Evolutionary conservation across 2,888 invertebrate genomes (phyloP), one percentile per base, ranked within the genome.

Genomic region (Acleris sparsana): DNA sequence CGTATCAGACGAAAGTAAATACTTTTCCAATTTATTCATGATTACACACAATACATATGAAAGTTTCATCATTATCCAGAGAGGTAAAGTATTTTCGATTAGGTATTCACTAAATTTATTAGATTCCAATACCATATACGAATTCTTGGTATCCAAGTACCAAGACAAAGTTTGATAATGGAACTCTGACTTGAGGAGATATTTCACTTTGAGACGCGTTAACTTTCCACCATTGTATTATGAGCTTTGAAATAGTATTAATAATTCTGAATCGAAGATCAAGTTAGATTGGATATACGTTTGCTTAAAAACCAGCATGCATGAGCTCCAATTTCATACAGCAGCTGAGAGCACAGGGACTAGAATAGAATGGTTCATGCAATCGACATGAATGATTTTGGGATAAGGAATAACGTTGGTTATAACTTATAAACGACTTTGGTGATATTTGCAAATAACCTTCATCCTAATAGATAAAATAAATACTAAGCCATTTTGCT

Each of bases 381-480:
- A 9, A 11, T 33, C 13, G 33, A 33, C 13, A 0, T 33, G 3
- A 13, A 33, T 11, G 33, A 11, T 11, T 33, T 33, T 33, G 11
- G 0, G 33, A 6, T 33, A 33, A 11, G 33, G 33, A 33, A 33
- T 33, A 11, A 13, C 11, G 1, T 11, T 39, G 39, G 39, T 39
- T 39, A 39, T 39, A 39, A 11, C 13, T 39, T 39, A 39, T 39
- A 39, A 11, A 13, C 46, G 20, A 46, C 61, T 52, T 66, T 66
- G 22, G 56, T 65, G 61, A 66, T 57, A 53, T 62, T 61, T 39
- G 51, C 61, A 66, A 65, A 65, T 60, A 65, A 64, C 43, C 53
- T 59, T 60, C 43, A 17, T 25, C n/a, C 20, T 60, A 60, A 60
- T 65, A 60, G 59, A 65, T 60, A 60, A 60, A 44, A 60, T 49